phyloP scores from a whole-genome alignment of 2,888 invertebrate species.

The Halictus ligatus region DNA sequence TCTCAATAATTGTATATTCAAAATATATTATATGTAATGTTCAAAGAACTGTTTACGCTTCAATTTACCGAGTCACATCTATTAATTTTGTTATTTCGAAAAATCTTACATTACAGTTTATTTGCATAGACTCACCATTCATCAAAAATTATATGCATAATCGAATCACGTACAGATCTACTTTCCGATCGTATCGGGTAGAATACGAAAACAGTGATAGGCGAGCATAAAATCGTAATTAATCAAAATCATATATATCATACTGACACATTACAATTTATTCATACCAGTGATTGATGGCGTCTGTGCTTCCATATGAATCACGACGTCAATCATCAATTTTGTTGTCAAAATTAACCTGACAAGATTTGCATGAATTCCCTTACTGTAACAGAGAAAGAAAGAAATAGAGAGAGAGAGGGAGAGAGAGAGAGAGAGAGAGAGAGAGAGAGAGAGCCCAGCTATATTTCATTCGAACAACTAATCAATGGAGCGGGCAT shows the following conservation, averaged over 20 bases:
- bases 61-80: not conserved
- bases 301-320: not conserved
- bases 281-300: not conserved
- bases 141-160: not conserved
- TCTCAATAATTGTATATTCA: not conserved
- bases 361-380: not conserved
- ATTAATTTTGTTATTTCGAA: not conserved
- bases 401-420: not conserved
- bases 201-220: not conserved
- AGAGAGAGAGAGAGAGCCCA: not conserved
- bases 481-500: not conserved
- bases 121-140: not conserved
- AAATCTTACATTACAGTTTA: not conserved
- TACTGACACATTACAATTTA: not conserved
- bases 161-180: not conserved
- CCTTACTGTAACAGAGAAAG: not conserved
- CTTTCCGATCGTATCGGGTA: not conserved
- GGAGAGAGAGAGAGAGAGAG: not conserved
- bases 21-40: not conserved
- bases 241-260: slow-evolving; percentile 9
- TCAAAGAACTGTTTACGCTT: not conserved
- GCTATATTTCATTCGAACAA: not conserved
- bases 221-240: not conserved
- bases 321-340: not conserved
- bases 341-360: not conserved